Evolutionary conservation across 2,113 vertebrate species (phyloP).

Genomic region (Xyliphius kryptos): DNA sequence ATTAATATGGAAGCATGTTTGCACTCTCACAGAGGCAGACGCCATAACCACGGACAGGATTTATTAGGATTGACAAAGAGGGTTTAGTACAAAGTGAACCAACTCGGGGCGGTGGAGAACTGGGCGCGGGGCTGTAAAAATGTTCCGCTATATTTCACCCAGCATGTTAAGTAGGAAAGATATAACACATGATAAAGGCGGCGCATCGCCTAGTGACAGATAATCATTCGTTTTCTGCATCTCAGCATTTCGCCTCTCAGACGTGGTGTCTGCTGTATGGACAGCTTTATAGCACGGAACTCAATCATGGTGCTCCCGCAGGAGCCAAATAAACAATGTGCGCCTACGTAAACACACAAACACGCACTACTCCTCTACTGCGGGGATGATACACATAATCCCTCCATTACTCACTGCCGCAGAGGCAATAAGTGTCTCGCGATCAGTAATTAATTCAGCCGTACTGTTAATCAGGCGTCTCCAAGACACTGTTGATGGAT

Average conservation of each 20-base stretch:
- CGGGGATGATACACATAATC: conserved; percentile 34
- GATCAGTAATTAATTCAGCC: conserved; percentile 56
- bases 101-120: background rate
- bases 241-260: conserved; percentile 60
- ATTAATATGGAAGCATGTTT: conserved; percentile 7
- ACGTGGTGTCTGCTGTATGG: conserved; percentile 64
- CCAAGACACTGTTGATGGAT: conserved; percentile 50
- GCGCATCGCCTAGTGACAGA: conserved; percentile 56
- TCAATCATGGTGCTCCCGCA: conserved; percentile 60
- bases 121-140: conserved; percentile 4
- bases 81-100: background rate
- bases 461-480: conserved; percentile 54
- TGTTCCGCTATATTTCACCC: conserved; percentile 20
- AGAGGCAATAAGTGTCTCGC: conserved; percentile 56
- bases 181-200: conserved; percentile 31
- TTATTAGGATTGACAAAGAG: background rate
- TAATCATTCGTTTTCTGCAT: conserved; percentile 58
- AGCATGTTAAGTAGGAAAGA: conserved; percentile 31
- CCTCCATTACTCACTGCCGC: conserved; percentile 51
- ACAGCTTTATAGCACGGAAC: conserved; percentile 63
- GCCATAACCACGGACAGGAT: background rate
- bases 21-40: background rate
- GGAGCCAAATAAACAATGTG: conserved; percentile 46
- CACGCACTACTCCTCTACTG: background rate
- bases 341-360: conserved; percentile 33